A percentile compares a stretch with the other conserved stretches of the same genome.
These are phyloP conservation scores for Otus sunia DNA, from an alignment of 2,113 vertebrate species.

Conservation along the genomic window DNA sequence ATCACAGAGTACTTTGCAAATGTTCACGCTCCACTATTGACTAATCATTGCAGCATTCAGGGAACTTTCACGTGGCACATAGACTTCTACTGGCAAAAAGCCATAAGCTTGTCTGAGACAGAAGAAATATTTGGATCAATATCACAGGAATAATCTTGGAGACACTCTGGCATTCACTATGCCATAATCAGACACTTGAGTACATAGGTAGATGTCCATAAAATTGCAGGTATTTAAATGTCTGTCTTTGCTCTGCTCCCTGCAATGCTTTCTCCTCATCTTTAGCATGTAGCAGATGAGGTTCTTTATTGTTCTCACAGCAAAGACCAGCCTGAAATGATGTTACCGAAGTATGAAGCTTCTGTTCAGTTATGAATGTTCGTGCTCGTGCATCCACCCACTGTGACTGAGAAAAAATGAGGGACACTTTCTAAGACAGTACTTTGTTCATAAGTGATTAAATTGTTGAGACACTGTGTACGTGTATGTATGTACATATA, in stretches of 20 bases:
- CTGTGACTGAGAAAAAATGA: background rate
- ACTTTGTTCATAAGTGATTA: background rate
- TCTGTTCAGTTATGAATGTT: background rate
- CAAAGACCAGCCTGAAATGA: background rate
- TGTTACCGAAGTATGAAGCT: background rate
- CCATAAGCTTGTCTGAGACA: background rate
- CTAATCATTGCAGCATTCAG: background rate
- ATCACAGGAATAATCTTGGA: background rate
- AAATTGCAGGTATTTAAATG: background rate
- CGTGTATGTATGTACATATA: too few relatives aligned
- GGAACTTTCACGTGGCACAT: background rate
- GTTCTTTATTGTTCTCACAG: background rate
- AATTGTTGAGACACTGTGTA: background rate
- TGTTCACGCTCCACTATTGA: background rate
- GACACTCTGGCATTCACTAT: background rate
- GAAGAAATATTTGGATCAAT: background rate
- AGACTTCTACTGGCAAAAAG: background rate
- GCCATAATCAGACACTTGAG: background rate
- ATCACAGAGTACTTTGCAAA: background rate
- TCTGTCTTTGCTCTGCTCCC: background rate
- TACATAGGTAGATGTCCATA: background rate
- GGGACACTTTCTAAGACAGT: background rate
- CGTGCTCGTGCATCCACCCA: background rate
- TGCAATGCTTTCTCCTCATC: background rate
- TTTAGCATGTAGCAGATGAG: background rate